Evolutionary conservation across 2,888 invertebrate genomes (phyloP), one percentile per base, ranked within the genome.

Genomic region (Andrena camellia): DNA sequence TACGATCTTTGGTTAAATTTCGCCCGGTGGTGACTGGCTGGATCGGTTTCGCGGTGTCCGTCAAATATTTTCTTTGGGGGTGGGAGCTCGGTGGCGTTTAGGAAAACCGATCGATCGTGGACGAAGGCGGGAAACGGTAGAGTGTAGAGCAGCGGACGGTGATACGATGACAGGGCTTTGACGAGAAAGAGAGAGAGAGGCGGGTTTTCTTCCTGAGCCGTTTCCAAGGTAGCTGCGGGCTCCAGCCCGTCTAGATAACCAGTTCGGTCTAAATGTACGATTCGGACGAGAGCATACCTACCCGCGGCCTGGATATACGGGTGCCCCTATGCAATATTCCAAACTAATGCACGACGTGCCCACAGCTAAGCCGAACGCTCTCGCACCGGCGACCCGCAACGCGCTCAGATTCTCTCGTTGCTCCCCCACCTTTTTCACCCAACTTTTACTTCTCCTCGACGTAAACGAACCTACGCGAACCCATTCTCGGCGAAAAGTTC

Each of bases 301-400:
- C 88, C 85, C 88, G 86, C 80, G 87, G 88, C 83, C 83, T 84
- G 88, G 81, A 84, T 88, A 93, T 93, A 92, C 93, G 93, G 93
- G 93, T 89, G 89, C 93, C 93, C 89, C 86, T 90, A 93, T 93
- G 87, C 90, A 90, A 89, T 88, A 88, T 90, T 87, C 89, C 89
- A 84, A 91, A 92, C 91, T 92, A 90, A 91, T 85, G 89, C 88
- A 81, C 86, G 84, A 77, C 79, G 79, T 76, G 85, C 84, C 84
- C 88, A 84, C 86, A 88, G 85, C 85, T 84, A 88, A 84, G 78
- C 86, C 77, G 64, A 72, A 82, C 42, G 73, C 69, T 80, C 60
- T 10, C 78, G 74, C 66, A 73, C 83, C 42, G 42, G 81, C 69
- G 59, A 57, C 67, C 33, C 50, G 80, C 62, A 81, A 76, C 72